These are phyloP conservation scores for Nephila pilipes DNA, from an alignment of 1,140 invertebrate genomes.

Conservation along the genomic window DNA sequence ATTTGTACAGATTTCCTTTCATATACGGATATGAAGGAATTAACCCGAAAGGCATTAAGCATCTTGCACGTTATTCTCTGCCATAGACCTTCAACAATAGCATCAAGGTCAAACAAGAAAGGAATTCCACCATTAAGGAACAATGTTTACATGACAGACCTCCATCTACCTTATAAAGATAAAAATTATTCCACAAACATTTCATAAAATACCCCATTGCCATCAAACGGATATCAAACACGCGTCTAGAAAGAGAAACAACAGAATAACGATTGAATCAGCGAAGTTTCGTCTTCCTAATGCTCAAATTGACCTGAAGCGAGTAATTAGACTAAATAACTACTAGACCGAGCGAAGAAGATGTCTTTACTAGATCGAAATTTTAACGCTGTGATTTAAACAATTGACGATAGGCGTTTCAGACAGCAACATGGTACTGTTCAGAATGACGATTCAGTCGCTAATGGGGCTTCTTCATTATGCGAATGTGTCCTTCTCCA, in stretches of 20 bases:
- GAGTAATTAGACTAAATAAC: conserved; percentile 58
- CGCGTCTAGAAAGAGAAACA: background rate
- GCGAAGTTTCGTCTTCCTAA: conserved; percentile 24
- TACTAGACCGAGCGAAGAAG: conserved; percentile 49
- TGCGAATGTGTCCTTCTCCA: background rate
- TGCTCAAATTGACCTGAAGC: conserved; percentile 42
- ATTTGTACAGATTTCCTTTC: too few species aligned
- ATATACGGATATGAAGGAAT: too few species aligned
- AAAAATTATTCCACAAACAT: background rate
- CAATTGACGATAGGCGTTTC: background rate
- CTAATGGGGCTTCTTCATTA: background rate
- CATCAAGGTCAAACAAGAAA: too few species aligned
- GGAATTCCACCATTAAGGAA: background rate
- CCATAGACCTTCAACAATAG: too few species aligned
- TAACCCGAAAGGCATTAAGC: too few species aligned
- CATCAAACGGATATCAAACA: conserved; percentile 32
- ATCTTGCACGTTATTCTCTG: too few species aligned
- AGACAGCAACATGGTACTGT: background rate
- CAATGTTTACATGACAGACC: background rate
- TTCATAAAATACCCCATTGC: background rate
- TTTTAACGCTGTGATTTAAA: background rate
- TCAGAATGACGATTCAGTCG: background rate
- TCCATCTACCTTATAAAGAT: background rate
- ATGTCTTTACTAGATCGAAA: conserved; percentile 23
- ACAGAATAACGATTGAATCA: conserved; percentile 1